These are phyloP conservation scores for Philantomba maxwellii DNA, from an alignment of 2,113 vertebrate genomes.

Conservation along the genomic window DNA sequence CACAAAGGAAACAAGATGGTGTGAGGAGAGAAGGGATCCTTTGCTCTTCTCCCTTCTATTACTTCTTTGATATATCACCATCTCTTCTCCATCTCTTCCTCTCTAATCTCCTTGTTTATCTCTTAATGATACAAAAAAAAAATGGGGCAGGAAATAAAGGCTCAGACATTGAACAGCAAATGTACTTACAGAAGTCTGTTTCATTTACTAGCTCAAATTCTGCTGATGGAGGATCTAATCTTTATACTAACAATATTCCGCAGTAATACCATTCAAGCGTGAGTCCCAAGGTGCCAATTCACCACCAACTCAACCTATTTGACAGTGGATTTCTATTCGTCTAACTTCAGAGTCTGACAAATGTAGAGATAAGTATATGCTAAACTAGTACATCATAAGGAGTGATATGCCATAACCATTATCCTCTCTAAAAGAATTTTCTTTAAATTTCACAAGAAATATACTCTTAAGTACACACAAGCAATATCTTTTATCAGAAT, in stretches of 20 bases:
- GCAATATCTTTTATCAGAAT: neutral
- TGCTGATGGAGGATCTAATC: neutral
- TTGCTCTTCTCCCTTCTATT: neutral
- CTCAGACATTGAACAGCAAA: neutral
- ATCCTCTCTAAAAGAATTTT: neutral
- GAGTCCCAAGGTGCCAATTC: neutral
- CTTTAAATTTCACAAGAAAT: slow-evolving; percentile 17
- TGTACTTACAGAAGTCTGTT: neutral
- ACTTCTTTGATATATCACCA: neutral
- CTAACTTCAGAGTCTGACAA: neutral
- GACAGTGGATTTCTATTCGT: neutral
- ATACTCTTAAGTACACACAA: neutral
- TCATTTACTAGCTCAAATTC: neutral
- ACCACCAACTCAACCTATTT: neutral
- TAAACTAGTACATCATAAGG: neutral
- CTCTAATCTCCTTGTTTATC: neutral
- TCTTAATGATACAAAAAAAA: neutral
- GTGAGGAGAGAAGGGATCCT: neutral
- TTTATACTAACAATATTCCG: neutral
- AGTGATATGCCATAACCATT: neutral
- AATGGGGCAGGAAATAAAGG: neutral
- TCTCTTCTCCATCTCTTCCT: neutral
- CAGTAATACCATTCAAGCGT: neutral
- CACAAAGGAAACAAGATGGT: neutral
- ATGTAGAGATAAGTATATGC: neutral